Conservation (phyloP, 37 sponge, comb jelly and placozoan species). For the Petrosia ficiformis region DNA sequence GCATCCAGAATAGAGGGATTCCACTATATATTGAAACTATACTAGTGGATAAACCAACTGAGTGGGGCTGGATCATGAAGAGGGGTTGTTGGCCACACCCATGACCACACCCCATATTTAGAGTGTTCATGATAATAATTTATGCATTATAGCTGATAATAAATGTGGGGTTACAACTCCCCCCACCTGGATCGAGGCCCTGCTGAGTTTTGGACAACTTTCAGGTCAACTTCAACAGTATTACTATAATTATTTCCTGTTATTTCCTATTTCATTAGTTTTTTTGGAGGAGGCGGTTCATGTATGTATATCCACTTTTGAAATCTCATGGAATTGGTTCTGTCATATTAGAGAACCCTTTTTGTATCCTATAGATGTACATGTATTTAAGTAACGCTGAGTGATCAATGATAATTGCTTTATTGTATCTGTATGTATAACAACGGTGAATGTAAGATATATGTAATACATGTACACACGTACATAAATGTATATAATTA, state of each 20-base stretch:
- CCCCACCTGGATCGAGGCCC: too few species aligned
- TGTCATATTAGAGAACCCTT: slow-evolving; percentile 88
- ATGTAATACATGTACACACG: background rate
- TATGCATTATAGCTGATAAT: too few species aligned
- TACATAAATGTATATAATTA: background rate
- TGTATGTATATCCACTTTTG: slow-evolving; percentile 67
- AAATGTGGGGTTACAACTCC: too few species aligned
- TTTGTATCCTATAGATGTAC: slow-evolving; percentile 3
- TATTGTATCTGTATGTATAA: background rate
- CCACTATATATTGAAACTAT: too few species aligned
- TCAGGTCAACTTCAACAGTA: too few species aligned
- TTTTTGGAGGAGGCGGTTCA: slow-evolving; percentile 71
- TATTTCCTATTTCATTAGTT: slow-evolving; percentile 24
- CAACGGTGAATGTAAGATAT: background rate
- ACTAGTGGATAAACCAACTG: too few species aligned
- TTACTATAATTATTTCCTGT: background rate
- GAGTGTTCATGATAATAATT: too few species aligned
- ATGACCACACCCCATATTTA: too few species aligned
- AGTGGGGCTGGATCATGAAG: too few species aligned
- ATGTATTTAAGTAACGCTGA: background rate
- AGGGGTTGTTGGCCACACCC: too few species aligned
- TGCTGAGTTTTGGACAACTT: too few species aligned
- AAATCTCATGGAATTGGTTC: slow-evolving; percentile 72
- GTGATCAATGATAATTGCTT: background rate
- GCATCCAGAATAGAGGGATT: too few species aligned